phyloP scores from a whole-genome alignment of 2,113 vertebrate genomes.

The Mormyrus iriodes region DNA sequence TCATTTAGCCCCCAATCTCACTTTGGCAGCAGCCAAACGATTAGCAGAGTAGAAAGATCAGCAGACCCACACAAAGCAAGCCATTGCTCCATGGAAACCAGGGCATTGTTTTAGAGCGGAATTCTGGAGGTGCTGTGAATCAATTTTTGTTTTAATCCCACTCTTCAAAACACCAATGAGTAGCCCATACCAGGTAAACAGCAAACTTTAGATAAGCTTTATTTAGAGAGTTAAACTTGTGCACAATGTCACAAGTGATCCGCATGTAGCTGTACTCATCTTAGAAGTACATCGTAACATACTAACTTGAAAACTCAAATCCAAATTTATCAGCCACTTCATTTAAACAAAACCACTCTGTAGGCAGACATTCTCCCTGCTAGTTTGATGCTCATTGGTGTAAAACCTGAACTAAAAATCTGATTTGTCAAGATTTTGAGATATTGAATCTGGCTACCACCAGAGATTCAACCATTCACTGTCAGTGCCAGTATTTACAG shows the following conservation, averaged over 20 bases:
- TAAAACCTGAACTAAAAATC: neutral
- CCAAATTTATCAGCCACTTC: neutral
- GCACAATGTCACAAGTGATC: neutral
- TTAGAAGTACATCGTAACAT: neutral
- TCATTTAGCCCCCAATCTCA: neutral
- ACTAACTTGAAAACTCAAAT: neutral
- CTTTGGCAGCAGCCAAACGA: neutral
- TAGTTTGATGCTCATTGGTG: neutral
- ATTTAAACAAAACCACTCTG: neutral
- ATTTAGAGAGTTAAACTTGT: neutral
- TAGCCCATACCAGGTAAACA: neutral
- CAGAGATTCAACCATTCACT: neutral
- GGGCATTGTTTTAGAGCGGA: conserved; percentile 28
- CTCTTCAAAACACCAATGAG: neutral
- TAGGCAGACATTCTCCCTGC: neutral
- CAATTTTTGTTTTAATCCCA: neutral
- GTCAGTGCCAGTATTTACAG: neutral
- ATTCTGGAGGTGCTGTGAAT: neutral
- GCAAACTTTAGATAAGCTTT: neutral
- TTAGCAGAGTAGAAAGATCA: neutral
- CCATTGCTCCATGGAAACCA: conserved; percentile 32
- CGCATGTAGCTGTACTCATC: neutral
- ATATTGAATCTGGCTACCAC: neutral
- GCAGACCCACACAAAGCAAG: conserved; percentile 26
- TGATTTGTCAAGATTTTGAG: neutral